Conservation (phyloP, 2,113 vertebrate species). For the Indicator maculatus region DNA sequence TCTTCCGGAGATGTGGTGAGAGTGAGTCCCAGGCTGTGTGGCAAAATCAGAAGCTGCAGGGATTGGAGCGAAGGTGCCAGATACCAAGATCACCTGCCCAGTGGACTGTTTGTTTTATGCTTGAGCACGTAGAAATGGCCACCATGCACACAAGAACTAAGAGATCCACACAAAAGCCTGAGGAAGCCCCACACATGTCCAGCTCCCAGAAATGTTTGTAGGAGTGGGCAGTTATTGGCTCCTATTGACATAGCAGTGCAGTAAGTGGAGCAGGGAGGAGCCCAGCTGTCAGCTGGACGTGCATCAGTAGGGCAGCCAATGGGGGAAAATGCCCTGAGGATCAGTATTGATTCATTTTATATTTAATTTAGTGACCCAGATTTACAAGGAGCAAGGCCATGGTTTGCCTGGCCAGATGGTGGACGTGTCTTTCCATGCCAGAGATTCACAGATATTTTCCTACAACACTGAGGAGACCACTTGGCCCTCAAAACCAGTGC, state of each 20-base stretch:
- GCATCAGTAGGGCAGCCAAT: slow-evolving; percentile 41
- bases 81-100: background rate
- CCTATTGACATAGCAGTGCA: background rate
- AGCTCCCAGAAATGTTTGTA: rapidly evolving
- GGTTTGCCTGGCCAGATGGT: background rate
- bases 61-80: background rate
- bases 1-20: background rate
- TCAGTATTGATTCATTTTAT: slow-evolving; percentile 60
- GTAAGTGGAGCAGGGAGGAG: slow-evolving; percentile 53
- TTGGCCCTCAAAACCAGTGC: background rate
- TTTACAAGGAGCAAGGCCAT: slow-evolving; percentile 29
- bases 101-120: background rate
- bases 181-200: background rate
- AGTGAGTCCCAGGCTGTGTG: background rate
- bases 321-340: slow-evolving; percentile 36
- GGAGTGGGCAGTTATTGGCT: slow-evolving; percentile 8
- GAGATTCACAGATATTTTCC: background rate
- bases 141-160: background rate
- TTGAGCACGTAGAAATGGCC: background rate
- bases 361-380: slow-evolving; percentile 62
- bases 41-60: background rate
- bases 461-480: background rate
- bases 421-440: background rate
- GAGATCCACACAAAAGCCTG: background rate
- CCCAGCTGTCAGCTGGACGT: background rate